Percentiles rank a stretch among this genome's conserved stretches.
Conservation (phyloP, 2,113 vertebrate species). For the Hemibagrus wyckioides region DNA sequence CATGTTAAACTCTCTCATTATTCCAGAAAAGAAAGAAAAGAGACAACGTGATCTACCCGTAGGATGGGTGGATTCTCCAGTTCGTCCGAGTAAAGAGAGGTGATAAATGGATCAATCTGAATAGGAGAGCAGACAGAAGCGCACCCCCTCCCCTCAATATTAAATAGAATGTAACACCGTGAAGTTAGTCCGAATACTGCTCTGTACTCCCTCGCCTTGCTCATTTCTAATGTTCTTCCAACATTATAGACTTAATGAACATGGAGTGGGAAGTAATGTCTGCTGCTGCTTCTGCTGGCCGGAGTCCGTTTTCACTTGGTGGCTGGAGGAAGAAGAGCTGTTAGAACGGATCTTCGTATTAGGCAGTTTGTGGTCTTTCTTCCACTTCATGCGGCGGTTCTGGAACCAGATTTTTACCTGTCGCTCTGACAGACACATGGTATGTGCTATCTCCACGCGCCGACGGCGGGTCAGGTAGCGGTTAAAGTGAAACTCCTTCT, state of each 20-base stretch:
- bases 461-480: conserved; percentile 97
- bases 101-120: conserved; percentile 36
- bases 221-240: conserved; percentile 57
- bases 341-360: conserved; percentile 98
- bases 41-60: conserved; percentile 5
- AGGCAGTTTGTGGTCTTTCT: conserved; percentile 98
- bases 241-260: conserved; percentile 82
- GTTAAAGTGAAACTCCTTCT: conserved; percentile 99
- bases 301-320: conserved; percentile 80
- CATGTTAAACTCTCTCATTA: conserved; percentile 48
- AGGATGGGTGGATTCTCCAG: conserved; percentile 36
- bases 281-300: conserved; percentile 75
- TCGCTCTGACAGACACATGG: conserved; percentile 95
- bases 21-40: conserved; percentile 29
- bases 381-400: conserved; percentile 99
- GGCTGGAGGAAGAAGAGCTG: conserved; percentile 79
- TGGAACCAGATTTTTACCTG: conserved; percentile 99
- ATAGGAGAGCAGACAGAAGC: conserved; percentile 42
- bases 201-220: conserved; percentile 68
- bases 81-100: conserved; percentile 51
- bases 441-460: conserved; percentile 97
- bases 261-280: conserved; percentile 84
- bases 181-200: conserved; percentile 62
- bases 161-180: conserved; percentile 47
- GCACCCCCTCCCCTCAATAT: conserved; percentile 27